Evolutionary conservation across 2,888 invertebrate genomes (phyloP).

Genomic region (Lydus trimaculatus): DNA sequence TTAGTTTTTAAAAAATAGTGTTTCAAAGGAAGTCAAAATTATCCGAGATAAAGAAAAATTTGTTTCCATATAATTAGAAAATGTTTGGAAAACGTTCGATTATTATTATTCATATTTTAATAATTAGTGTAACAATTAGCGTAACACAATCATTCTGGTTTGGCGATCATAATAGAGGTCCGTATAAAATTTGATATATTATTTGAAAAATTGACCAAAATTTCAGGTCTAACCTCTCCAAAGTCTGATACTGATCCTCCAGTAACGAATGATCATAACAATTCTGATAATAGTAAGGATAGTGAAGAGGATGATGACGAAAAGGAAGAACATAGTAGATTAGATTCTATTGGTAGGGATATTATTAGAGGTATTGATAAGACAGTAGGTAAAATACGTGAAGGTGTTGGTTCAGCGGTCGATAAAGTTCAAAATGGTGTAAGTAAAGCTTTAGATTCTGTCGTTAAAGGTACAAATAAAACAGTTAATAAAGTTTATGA

Average conservation of each 20-base stretch:
- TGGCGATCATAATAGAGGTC: too few relatives aligned
- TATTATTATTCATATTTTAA: not conserved
- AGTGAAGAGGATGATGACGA: conserved; percentile 10
- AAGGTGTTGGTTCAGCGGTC: not conserved
- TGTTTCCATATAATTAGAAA: too few relatives aligned
- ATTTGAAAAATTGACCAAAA: too few relatives aligned
- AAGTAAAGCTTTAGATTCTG: not conserved
- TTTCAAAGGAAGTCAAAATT: not conserved
- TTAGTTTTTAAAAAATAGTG: not conserved
- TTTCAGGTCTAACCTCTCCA: not conserved
- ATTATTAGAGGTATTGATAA: conserved; percentile 17
- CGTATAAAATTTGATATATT: too few relatives aligned
- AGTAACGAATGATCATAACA: not conserved
- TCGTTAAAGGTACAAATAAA: not conserved
- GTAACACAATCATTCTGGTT: not conserved
- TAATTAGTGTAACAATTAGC: not conserved
- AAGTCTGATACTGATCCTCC: not conserved
- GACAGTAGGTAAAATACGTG: not conserved
- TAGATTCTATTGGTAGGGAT: conserved; percentile 24
- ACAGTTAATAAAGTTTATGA: not conserved
- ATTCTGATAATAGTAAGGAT: not conserved
- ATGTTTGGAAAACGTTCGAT: not conserved
- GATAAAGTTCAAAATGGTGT: not conserved
- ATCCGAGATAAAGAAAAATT: too few relatives aligned
- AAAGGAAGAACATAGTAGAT: conserved; percentile 18